A percentile compares a stretch with the other conserved stretches of the same genome.
phyloP scores from a whole-genome alignment of 2,113 vertebrate species.

The Notarius lentiginosus region DNA sequence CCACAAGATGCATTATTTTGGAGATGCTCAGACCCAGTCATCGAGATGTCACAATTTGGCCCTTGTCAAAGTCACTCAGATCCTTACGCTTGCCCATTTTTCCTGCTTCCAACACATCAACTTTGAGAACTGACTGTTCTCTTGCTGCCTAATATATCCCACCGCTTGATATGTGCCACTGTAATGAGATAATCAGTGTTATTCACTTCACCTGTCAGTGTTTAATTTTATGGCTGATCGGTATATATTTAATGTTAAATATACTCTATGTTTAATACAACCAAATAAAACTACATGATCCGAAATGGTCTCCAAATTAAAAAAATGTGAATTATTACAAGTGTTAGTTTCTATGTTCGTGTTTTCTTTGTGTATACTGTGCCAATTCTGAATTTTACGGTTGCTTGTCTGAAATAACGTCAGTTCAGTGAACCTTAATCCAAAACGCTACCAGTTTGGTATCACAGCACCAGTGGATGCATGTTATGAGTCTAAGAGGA shows the following conservation, averaged over 20 bases:
- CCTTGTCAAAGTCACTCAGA: too few relatives aligned
- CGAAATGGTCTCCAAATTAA: not conserved
- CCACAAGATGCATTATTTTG: too few relatives aligned
- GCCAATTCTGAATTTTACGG: not conserved
- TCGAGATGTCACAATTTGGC: too few relatives aligned
- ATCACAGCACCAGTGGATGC: not conserved
- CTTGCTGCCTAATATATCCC: too few relatives aligned
- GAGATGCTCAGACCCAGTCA: too few relatives aligned
- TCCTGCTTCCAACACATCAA: too few relatives aligned
- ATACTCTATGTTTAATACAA: not conserved
- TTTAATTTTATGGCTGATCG: too few relatives aligned
- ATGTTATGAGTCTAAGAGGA: not conserved
- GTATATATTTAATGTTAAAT: not conserved
- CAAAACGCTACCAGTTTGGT: not conserved
- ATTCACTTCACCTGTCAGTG: too few relatives aligned
- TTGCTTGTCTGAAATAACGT: not conserved
- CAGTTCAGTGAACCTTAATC: not conserved
- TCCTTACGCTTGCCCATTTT: too few relatives aligned
- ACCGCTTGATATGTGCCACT: too few relatives aligned
- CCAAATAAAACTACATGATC: not conserved
- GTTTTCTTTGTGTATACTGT: not conserved
- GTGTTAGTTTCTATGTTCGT: not conserved
- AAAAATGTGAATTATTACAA: not conserved
- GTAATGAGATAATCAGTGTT: too few relatives aligned
- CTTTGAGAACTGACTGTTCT: too few relatives aligned